These are phyloP conservation scores for Aptenodytes forsteri DNA, from an alignment of 2,113 vertebrate species.

Conservation along the genomic window DNA sequence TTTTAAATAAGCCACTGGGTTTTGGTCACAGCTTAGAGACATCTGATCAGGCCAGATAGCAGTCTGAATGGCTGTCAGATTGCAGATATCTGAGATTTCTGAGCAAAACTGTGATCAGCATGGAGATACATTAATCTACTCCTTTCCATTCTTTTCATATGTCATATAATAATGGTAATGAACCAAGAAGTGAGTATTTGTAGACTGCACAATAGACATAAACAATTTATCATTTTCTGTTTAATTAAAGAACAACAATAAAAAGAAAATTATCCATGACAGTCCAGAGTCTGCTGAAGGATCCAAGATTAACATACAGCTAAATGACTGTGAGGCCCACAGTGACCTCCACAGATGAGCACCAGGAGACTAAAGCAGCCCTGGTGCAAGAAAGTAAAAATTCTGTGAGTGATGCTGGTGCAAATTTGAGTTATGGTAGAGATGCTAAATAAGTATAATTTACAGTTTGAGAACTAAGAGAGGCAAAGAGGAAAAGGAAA, in stretches of 20 bases:
- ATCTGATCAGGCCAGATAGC: background rate
- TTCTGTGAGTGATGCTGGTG: background rate
- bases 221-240: slow-evolving; percentile 70
- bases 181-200: slow-evolving; percentile 63
- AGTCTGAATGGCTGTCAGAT: background rate
- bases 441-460: background rate
- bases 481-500: background rate
- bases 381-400: background rate
- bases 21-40: background rate
- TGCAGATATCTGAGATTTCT: background rate
- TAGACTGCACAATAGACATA: slow-evolving; percentile 49
- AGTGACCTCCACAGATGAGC: slow-evolving; percentile 11
- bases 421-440: background rate
- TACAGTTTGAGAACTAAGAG: background rate
- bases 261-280: slow-evolving; percentile 56
- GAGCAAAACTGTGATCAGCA: background rate
- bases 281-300: background rate
- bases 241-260: slow-evolving; percentile 68
- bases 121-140: slow-evolving; percentile 43
- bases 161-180: slow-evolving; percentile 62
- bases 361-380: background rate
- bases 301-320: background rate
- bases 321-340: background rate
- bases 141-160: slow-evolving; percentile 39
- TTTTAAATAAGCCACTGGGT: background rate